These are phyloP conservation scores for Latrodectus hesperus DNA, from an alignment of 2,888 invertebrate species.

Conservation along the genomic window DNA sequence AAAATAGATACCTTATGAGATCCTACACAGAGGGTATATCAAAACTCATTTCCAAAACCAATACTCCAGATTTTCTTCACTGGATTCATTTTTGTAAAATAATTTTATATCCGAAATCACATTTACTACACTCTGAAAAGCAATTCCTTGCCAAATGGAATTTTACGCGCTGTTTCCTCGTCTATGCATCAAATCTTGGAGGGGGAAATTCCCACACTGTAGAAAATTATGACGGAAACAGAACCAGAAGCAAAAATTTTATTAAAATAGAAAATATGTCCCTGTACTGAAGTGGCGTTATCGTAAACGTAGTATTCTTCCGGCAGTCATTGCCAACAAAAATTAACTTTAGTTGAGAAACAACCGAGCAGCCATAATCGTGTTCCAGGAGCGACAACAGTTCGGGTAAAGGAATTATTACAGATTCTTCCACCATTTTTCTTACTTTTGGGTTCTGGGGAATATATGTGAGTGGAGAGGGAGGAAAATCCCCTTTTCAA, in stretches of 20 bases:
- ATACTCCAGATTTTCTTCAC: no score
- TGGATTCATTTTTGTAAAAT: neutral
- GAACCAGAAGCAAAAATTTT: neutral
- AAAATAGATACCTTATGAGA: no score
- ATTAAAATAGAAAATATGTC: neutral
- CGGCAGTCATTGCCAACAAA: neutral
- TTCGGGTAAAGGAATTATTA: neutral
- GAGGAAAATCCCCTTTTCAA: slow-evolving; percentile 27
- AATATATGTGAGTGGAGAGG: neutral
- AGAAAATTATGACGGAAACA: neutral
- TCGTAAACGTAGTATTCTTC: neutral
- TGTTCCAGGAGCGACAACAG: neutral
- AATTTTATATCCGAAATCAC: neutral
- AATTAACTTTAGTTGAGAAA: neutral
- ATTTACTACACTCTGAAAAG: neutral
- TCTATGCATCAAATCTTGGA: neutral
- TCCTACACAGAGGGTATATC: no score
- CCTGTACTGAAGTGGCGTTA: neutral
- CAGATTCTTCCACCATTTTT: neutral
- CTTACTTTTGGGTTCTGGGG: neutral
- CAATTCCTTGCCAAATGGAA: neutral
- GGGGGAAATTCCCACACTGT: neutral
- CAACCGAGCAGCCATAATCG: neutral
- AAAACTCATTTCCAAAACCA: no score
- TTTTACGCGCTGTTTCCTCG: neutral